Conservation (phyloP, 2,797 vertebrate genomes). For the Adelosebastes latens region DNA sequence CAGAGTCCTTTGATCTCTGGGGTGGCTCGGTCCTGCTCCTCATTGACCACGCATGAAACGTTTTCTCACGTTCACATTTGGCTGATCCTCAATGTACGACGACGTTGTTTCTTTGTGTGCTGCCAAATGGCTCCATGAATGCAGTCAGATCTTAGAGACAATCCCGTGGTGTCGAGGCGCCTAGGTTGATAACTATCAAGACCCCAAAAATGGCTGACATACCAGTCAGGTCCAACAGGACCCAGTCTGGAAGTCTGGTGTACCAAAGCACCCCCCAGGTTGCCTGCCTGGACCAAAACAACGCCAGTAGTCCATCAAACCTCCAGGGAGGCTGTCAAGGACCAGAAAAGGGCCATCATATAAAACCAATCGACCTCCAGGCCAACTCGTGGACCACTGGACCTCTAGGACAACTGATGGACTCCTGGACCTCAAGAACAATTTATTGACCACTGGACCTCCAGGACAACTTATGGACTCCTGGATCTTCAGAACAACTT, state of each 20-base stretch:
- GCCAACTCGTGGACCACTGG: not conserved
- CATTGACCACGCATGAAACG: constrained; percentile 65
- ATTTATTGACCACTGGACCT: too few relatives aligned
- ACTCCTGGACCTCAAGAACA: too few relatives aligned
- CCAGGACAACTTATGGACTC: too few relatives aligned
- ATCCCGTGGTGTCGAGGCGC: not conserved
- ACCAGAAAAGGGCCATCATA: not conserved
- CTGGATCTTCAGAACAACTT: not conserved
- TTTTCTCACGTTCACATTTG: constrained; percentile 87
- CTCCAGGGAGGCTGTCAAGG: not conserved
- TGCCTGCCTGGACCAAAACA: not conserved
- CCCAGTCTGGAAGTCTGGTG: not conserved
- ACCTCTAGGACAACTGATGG: too few relatives aligned
- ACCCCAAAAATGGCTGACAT: constrained; percentile 14
- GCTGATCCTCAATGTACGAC: constrained; percentile 79
- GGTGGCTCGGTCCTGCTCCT: constrained; percentile 34
- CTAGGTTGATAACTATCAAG: not conserved
- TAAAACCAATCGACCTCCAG: not conserved
- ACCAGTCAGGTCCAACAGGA: not conserved
- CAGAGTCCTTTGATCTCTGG: constrained; percentile 54
- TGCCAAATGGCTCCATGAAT: constrained; percentile 77
- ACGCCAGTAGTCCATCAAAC: not conserved
- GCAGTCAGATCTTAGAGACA: constrained; percentile 60
- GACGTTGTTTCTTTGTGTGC: constrained; percentile 68
- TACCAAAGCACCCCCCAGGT: not conserved